Evolutionary conservation across 2,113 vertebrate species (phyloP).

Genomic region (Falco punctatus): DNA sequence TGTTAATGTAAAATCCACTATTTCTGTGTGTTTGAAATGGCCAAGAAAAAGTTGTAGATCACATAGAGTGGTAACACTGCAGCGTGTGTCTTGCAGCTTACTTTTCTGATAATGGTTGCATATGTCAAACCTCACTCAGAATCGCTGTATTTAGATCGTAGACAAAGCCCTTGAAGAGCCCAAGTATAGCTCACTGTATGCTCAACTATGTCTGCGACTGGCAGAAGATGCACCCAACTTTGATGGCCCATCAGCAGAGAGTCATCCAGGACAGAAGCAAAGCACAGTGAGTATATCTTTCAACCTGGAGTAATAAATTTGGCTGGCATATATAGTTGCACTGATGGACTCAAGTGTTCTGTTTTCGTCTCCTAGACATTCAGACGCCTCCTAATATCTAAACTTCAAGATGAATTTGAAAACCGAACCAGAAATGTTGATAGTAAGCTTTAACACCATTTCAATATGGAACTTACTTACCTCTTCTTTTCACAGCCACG

Average conservation of each 20-base stretch:
- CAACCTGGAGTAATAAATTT: neutral
- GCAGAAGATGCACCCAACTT: constrained; percentile 99
- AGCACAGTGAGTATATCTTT: constrained; percentile 88
- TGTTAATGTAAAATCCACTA: neutral
- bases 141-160: constrained; percentile 85
- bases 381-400: constrained; percentile 99
- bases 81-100: neutral
- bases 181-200: constrained; percentile 99
- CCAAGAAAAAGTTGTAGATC: fast-evolving
- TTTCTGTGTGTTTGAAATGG: neutral
- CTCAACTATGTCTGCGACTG: constrained; percentile 99
- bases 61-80: too few relatives aligned
- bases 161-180: constrained; percentile 99
- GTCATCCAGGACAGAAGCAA: constrained; percentile 99
- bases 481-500: neutral
- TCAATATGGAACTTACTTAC: neutral
- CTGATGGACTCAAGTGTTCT: neutral
- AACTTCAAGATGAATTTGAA: constrained; percentile 99
- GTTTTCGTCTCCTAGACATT: constrained; percentile 84
- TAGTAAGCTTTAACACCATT: constrained; percentile 78
- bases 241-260: constrained; percentile 98
- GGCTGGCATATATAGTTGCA: neutral
- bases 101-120: fast-evolving
- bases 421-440: constrained; percentile 99
- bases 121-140: neutral